Conservation (phyloP, 2,888 invertebrate genomes). For the Anthophora plumipes region DNA sequence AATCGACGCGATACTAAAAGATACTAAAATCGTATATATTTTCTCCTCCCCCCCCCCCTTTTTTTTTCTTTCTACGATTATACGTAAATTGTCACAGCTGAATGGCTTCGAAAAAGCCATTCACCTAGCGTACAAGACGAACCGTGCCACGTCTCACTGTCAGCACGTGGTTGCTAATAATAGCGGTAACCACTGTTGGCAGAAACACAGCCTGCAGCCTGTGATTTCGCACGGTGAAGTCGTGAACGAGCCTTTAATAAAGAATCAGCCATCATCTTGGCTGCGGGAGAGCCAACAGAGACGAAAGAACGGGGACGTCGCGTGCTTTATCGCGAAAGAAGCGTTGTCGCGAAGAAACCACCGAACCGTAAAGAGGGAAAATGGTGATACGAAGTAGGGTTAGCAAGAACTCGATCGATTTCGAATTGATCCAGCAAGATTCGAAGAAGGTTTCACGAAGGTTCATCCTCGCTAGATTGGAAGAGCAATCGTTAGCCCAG, state of each 20-base stretch:
- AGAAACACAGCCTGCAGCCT: slow-evolving; percentile 1
- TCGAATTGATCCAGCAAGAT: slow-evolving; percentile 11
- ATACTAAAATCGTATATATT: background rate
- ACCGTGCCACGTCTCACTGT: slow-evolving; percentile 40
- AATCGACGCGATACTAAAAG: background rate
- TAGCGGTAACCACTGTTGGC: slow-evolving; percentile 34
- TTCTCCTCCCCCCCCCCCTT: no score
- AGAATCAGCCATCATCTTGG: slow-evolving; percentile 17
- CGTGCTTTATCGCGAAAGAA: slow-evolving; percentile 34
- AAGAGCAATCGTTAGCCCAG: slow-evolving; percentile 47
- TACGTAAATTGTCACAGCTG: background rate
- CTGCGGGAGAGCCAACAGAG: background rate
- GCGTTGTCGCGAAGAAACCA: background rate
- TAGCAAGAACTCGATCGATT: slow-evolving; percentile 10
- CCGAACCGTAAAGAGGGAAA: background rate
- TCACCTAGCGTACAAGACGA: slow-evolving; percentile 1
- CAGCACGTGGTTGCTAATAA: slow-evolving; percentile 61
- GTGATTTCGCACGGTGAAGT: slow-evolving; percentile 12
- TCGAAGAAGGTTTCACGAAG: background rate
- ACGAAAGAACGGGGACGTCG: slow-evolving; percentile 20
- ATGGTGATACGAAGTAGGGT: background rate
- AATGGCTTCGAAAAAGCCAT: slow-evolving; percentile 3
- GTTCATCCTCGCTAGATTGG: slow-evolving; percentile 4
- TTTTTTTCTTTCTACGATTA: background rate
- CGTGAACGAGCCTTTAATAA: slow-evolving; percentile 51